Percentiles rank a stretch among this genome's conserved stretches.
phyloP scores from a whole-genome alignment of 2,888 invertebrate species.

The Allophyes oxyacanthae region DNA sequence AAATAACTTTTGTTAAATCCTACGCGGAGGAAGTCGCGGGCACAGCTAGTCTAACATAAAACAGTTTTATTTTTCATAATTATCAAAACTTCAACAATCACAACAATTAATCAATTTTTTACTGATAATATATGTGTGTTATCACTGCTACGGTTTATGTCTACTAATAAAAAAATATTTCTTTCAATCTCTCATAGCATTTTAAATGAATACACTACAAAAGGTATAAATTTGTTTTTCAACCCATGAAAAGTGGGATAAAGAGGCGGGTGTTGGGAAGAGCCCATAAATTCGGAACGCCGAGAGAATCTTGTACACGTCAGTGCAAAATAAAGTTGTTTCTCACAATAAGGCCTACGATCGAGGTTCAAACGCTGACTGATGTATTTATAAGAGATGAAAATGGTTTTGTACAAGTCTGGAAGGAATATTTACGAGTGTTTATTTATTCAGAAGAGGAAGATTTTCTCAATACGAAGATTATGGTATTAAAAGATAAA shows the following conservation, averaged over 20 bases:
- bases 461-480: too few species aligned
- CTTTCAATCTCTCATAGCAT: too few species aligned
- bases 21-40: too few species aligned
- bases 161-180: too few species aligned
- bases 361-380: slow-evolving; percentile 46
- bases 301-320: slow-evolving; percentile 75
- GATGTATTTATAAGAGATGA: slow-evolving; percentile 42
- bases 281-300: slow-evolving; percentile 60
- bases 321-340: slow-evolving; percentile 81
- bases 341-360: slow-evolving; percentile 68
- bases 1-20: too few species aligned
- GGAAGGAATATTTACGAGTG: background rate
- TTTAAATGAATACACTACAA: slow-evolving; percentile 31
- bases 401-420: slow-evolving; percentile 23
- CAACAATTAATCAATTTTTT: too few species aligned
- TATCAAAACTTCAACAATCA: too few species aligned
- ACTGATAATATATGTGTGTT: too few species aligned
- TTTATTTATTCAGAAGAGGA: slow-evolving; percentile 31
- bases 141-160: too few species aligned
- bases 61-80: too few species aligned
- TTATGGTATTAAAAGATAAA: too few species aligned
- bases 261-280: slow-evolving; percentile 34
- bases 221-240: slow-evolving; percentile 36
- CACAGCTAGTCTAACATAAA: too few species aligned
- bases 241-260: slow-evolving; percentile 37